Evolutionary conservation across 2,797 vertebrate genomes (phyloP), one percentile per base, ranked within the genome.

Genomic region (Sebastes trivittatus): DNA sequence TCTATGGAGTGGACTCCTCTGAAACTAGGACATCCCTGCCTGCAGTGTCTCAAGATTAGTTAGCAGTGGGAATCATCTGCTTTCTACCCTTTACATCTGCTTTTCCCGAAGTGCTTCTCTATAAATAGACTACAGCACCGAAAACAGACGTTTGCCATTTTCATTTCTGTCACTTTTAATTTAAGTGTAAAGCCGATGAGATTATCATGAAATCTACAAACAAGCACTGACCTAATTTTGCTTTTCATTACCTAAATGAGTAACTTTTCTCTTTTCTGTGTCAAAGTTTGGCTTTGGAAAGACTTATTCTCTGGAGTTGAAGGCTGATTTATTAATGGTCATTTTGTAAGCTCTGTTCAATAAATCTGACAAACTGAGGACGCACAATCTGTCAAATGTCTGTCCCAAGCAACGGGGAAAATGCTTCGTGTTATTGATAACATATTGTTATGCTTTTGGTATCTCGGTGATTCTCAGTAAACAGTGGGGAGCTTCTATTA

Each of bases 361-460:
- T 77, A 82, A 72, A 81, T 70, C 54, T 67, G 59, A 72, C 63
- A 81, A 54, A 68, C 63, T 73, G 20, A n/a, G 34, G 56, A 72
- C n/a, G 18, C 52, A 72, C 36, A 75, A 56, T 74, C 25, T 20
- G 38, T 77, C 58, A 84, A 65, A 76, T 65, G 63, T 90, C 71
- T 69, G 75, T 73, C 59, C 72, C 62, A 46, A 75, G 65, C 25
- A 55, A 27, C 13, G 11, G 72, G 63, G 38, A 14, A 83, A 85
- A 73, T 32, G 22, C 78, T 3, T 3, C 2, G 58, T 75, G 32
- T 90, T 89, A 92, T 93, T 92, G 88, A 92, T 93, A 89, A 87
- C 88, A 90, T 77, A 89, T 90, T 92, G 85, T 87, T 78, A 70
- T 84, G 77, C 78, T 83, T 85, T 75, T 52, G 77, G 85, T 86